Conservation (phyloP, 2,113 vertebrate species). For the Benitochromis conjunctus region DNA sequence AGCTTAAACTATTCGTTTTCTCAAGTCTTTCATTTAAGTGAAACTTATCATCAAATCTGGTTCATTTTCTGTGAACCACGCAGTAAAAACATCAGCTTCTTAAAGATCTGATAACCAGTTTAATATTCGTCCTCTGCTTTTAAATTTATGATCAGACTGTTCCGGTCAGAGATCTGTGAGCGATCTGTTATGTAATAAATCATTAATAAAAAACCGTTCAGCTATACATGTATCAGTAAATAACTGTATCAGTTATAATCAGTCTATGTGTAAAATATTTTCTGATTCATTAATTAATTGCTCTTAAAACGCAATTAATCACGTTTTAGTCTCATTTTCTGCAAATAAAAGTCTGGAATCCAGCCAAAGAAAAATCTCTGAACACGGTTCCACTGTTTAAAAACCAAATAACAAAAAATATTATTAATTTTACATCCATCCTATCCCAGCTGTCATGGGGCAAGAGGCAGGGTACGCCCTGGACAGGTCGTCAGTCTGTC, state of each 20-base stretch:
- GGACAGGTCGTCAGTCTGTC: too few relatives aligned
- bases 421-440: neutral
- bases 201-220: neutral
- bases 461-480: too few relatives aligned
- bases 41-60: neutral
- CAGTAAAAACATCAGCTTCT: neutral
- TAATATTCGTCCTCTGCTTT: neutral
- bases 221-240: too few relatives aligned
- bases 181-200: neutral
- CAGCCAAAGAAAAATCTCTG: neutral
- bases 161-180: neutral
- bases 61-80: neutral
- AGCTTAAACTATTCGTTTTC: fast-evolving
- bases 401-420: neutral
- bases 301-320: neutral
- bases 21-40: neutral
- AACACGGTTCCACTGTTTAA: fast-evolving
- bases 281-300: neutral
- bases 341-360: neutral
- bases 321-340: neutral
- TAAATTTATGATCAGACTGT: neutral
- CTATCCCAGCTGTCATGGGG: too few relatives aligned
- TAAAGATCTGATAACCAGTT: neutral
- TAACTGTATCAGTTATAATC: neutral
- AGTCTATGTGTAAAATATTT: neutral